Conservation (phyloP, 2,113 vertebrate species). For the Vicugna pacos region DNA sequence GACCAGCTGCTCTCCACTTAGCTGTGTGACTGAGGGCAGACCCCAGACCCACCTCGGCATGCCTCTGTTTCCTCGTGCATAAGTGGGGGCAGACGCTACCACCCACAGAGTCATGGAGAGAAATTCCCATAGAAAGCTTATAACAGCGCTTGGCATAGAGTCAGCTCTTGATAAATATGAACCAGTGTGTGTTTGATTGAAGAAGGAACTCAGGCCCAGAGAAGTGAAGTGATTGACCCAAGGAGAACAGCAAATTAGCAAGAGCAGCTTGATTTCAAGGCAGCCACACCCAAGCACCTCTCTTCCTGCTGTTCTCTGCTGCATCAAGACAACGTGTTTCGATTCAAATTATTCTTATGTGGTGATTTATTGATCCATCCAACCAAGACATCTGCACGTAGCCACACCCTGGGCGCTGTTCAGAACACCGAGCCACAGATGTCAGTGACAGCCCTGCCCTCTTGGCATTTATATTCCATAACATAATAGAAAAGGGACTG, state of each 20-base stretch:
- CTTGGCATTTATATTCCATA: not conserved
- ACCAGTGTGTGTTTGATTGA: not conserved
- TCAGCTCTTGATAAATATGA: not conserved
- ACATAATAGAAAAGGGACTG: not conserved
- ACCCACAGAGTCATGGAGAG: not conserved
- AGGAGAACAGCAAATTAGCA: not conserved
- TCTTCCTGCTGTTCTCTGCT: not conserved
- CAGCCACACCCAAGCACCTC: not conserved
- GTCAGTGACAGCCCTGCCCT: not conserved
- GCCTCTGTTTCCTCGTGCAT: not conserved
- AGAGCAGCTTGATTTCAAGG: not conserved
- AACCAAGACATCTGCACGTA: accelerated
- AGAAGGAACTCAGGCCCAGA: not conserved
- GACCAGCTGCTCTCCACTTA: not conserved
- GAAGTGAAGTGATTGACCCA: not conserved
- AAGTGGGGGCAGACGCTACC: not conserved
- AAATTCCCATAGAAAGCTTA: not conserved
- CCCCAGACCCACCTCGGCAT: not conserved
- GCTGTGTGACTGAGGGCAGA: not conserved
- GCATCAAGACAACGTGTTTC: not conserved
- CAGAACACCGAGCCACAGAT: not conserved
- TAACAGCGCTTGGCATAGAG: not conserved
- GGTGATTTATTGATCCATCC: not conserved
- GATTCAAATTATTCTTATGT: not conserved
- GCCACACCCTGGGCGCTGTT: not conserved